These are phyloP conservation scores for Pyrocephalus nanus DNA, from an alignment of 2,797 vertebrate genomes.

Conservation along the genomic window DNA sequence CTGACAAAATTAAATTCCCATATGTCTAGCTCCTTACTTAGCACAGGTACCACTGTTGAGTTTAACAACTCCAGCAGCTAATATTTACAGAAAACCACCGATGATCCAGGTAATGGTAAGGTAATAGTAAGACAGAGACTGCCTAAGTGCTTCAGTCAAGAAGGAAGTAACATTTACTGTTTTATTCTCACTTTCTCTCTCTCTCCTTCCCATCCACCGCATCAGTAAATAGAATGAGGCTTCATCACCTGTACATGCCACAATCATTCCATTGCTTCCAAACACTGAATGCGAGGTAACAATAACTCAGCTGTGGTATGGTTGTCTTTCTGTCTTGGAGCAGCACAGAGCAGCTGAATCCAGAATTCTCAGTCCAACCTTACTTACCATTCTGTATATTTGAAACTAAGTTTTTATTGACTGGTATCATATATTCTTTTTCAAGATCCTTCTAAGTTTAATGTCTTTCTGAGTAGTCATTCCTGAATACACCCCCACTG, in stretches of 20 bases:
- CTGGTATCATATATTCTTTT: neutral
- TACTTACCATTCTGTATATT: neutral
- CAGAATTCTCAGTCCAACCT: neutral
- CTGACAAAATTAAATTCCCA: neutral
- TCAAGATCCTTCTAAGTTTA: neutral
- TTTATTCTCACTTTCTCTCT: neutral
- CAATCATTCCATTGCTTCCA: neutral
- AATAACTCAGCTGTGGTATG: neutral
- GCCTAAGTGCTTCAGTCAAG: neutral
- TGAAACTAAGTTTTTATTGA: neutral
- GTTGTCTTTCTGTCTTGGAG: neutral
- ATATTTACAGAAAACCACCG: neutral
- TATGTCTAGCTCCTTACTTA: neutral
- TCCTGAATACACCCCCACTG: neutral
- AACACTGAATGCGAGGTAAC: fast-evolving
- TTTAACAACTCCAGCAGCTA: neutral
- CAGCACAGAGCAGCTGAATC: neutral
- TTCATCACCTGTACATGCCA: neutral
- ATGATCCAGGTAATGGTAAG: neutral
- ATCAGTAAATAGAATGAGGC: neutral
- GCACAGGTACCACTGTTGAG: neutral
- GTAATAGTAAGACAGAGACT: neutral
- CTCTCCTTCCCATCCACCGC: neutral
- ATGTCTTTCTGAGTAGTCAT: neutral
- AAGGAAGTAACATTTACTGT: neutral